Conservation (phyloP, 2,888 invertebrate genomes). For the Hetaerina titia region DNA sequence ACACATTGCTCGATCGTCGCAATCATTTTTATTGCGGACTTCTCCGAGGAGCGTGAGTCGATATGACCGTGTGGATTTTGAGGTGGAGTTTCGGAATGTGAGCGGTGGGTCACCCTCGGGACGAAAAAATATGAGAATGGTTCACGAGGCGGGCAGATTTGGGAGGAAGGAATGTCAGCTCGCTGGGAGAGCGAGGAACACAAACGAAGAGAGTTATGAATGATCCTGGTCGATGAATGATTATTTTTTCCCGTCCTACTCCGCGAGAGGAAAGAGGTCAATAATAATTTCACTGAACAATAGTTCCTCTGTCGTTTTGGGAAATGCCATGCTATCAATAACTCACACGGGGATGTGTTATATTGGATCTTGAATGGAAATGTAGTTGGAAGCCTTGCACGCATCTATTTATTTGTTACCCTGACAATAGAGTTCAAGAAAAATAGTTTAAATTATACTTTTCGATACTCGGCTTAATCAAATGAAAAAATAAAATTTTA, state of each 20-base stretch:
- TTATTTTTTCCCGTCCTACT: constrained; percentile 8
- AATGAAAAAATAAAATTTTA: too few relatives aligned
- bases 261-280: background rate
- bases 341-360: constrained; percentile 24
- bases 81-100: background rate
- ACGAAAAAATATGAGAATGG: background rate
- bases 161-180: constrained; percentile 43
- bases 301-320: constrained; percentile 34
- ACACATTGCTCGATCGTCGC: background rate
- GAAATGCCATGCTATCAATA: constrained; percentile 44
- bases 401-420: too few relatives aligned
- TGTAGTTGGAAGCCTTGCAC: background rate
- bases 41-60: background rate
- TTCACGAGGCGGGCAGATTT: constrained; percentile 42
- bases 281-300: constrained; percentile 51
- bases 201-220: constrained; percentile 59
- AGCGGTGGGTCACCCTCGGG: background rate
- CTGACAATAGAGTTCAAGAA: too few relatives aligned
- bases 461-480: too few relatives aligned
- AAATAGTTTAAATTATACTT: too few relatives aligned
- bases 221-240: constrained; percentile 42
- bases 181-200: constrained; percentile 26
- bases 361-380: constrained; percentile 12
- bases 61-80: background rate
- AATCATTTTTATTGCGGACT: background rate